Conservation (phyloP, 1,140 invertebrate species). For the Holcopasites calliopsidis region DNA sequence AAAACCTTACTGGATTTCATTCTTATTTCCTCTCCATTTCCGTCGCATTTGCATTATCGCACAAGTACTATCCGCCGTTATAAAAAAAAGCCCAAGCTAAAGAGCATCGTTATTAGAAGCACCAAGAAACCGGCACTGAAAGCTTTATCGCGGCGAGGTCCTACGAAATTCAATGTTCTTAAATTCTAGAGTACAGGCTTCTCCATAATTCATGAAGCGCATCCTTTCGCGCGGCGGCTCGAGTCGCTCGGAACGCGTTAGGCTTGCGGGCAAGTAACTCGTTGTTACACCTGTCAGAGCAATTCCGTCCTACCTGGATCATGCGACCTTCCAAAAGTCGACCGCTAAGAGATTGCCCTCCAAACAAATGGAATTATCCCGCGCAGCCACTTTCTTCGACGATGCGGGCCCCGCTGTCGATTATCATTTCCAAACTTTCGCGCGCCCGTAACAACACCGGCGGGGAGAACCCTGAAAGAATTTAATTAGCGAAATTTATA, state of each 20-base stretch:
- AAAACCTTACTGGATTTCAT: neutral
- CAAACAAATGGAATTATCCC: conserved; percentile 66
- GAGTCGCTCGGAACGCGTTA: conserved; percentile 35
- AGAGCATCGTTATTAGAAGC: neutral
- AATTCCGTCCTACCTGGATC: conserved; percentile 67
- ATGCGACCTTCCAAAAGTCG: conserved; percentile 63
- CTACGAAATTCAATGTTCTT: neutral
- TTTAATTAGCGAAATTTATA: conserved; percentile 39
- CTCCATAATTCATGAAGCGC: conserved; percentile 31
- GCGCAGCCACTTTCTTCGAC: conserved; percentile 31
- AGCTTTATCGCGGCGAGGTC: neutral
- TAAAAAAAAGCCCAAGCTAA: neutral
- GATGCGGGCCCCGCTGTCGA: conserved; percentile 37
- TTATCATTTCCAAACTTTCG: conserved; percentile 40
- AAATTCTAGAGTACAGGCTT: conserved; percentile 13
- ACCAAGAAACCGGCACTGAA: neutral
- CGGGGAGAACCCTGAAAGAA: neutral
- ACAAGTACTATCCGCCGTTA: neutral
- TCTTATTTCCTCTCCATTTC: too few relatives aligned
- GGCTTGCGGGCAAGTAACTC: conserved; percentile 54
- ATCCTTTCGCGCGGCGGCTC: neutral
- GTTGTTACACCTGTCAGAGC: conserved; percentile 68
- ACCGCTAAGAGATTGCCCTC: conserved; percentile 69
- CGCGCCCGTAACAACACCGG: conserved; percentile 24
- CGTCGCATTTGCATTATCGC: neutral